Base-by-base conservation (phyloP, 2,888 invertebrate species). In the Hydropsyche betteni region DNA sequence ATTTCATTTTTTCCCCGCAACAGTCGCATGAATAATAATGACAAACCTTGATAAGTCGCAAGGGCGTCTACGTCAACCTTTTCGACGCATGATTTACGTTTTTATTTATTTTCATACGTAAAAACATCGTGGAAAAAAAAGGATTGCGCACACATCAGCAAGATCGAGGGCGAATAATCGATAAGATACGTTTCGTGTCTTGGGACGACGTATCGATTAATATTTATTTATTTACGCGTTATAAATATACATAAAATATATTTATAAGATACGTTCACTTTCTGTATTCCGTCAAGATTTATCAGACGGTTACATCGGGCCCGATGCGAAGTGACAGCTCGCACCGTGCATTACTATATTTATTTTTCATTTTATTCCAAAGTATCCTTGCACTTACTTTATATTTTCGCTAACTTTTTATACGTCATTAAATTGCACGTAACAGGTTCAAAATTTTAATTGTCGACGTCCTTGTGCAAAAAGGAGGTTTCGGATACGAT, bases 211-310 rank as follows among this genome's bases (percentile, higher is more conserved):
- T 24, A 24, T 24, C 24, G 24, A 24, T 24, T 24, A 24, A 24
- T 24, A 24, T 24, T 24, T 24, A 24, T 24, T 24, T 24, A 24
- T 24, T 24, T 24, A 24, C 24, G 24, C 24, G 24, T 24, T 24
- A 24, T 24, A 24, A 24, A 24, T 24, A 24, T 51, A 51, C n/a
- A 51, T 51, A 51, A 12, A 51, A 51, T 51, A 51, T 51, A 51
- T 51, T 51, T 51, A 12, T 51, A 51, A 12, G 51, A 12, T 51
- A n/a, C 16, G 55, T 55, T 55, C n/a, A 55, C 55, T 55, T 55
- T 55, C n/a, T 16, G n/a, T 12, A 55, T 16, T 14, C n/a, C 16
- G 55, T 55, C 55, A n/a, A 55, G 55, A 55, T 55, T 55, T 55
- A 55, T 55, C 55, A 3, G 55, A 14, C 12, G 55, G 10, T 55